A percentile compares a stretch with the other conserved stretches of the same genome.
Evolutionary conservation across 2,113 vertebrate species (phyloP).

Genomic region (Thalassarche chlororhynchos): DNA sequence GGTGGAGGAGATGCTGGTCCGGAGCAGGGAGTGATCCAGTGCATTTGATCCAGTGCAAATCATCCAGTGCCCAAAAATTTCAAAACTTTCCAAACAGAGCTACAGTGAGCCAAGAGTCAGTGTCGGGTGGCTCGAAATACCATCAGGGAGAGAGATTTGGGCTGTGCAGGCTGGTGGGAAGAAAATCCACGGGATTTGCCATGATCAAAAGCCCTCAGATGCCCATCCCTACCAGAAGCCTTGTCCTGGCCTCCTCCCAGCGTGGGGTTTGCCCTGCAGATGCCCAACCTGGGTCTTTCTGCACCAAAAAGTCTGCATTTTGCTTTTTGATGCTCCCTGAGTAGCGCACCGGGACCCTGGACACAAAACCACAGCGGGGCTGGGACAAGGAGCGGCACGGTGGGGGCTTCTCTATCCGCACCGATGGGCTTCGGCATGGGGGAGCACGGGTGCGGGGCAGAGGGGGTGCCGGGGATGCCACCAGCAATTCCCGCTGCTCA

Average conservation of each 20-base stretch:
- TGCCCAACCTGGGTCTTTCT: not conserved
- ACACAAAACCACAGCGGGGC: fast-evolving
- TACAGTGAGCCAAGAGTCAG: fast-evolving
- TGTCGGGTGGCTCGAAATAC: fast-evolving
- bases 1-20: not conserved
- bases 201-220: fast-evolving
- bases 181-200: not conserved
- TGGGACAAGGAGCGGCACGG: fast-evolving
- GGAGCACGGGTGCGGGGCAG: fast-evolving
- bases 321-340: fast-evolving
- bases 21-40: not conserved
- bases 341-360: fast-evolving
- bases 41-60: not conserved
- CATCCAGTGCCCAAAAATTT: not conserved
- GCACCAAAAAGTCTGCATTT: not conserved
- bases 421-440: not conserved
- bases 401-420: not conserved
- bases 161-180: not conserved
- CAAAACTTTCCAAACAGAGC: not conserved
- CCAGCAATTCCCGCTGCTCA: not conserved
- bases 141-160: not conserved
- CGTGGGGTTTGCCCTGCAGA: fast-evolving
- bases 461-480: not conserved
- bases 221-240: not conserved
- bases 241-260: fast-evolving